Evolutionary conservation across 2,113 vertebrate genomes (phyloP).

Genomic region (Mionectes macconnelli): DNA sequence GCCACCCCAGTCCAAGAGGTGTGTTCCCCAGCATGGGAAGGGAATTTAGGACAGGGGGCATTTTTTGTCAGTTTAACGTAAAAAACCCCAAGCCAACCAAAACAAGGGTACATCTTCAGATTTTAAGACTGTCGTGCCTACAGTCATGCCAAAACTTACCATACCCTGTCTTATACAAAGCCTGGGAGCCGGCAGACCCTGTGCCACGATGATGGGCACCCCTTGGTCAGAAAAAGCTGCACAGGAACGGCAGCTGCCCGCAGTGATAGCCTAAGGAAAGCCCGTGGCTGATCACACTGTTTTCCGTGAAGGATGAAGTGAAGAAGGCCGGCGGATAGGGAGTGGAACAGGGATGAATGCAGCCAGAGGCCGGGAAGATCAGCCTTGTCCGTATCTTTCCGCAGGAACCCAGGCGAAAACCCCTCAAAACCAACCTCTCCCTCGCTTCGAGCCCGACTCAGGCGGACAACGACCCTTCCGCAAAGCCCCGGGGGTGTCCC

Average conservation of each 20-base stretch:
- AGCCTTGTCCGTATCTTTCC: fast-evolving
- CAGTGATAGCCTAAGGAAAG: fast-evolving
- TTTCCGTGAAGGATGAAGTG: background rate
- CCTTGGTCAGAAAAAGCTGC: fast-evolving
- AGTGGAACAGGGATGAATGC: fast-evolving
- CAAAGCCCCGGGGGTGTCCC: fast-evolving
- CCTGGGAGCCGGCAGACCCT: background rate
- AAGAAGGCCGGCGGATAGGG: fast-evolving
- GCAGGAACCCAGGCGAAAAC: background rate
- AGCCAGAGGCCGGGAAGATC: too few relatives aligned
- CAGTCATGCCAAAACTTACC: background rate
- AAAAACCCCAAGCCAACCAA: background rate
- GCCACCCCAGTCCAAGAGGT: fast-evolving
- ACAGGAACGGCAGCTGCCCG: background rate
- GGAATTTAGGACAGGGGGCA: background rate
- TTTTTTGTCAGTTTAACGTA: background rate
- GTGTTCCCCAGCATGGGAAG: background rate
- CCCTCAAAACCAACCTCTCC: fast-evolving
- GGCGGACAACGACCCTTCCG: fast-evolving
- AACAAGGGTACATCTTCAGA: background rate
- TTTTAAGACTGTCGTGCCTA: background rate
- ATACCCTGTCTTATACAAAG: background rate
- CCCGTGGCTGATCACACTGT: fast-evolving
- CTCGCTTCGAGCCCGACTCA: fast-evolving
- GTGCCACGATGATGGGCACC: background rate